Percentiles rank a stretch among this genome's conserved stretches.
Conservation (phyloP, 2,888 invertebrate genomes). For the Melanostoma mellinum region DNA sequence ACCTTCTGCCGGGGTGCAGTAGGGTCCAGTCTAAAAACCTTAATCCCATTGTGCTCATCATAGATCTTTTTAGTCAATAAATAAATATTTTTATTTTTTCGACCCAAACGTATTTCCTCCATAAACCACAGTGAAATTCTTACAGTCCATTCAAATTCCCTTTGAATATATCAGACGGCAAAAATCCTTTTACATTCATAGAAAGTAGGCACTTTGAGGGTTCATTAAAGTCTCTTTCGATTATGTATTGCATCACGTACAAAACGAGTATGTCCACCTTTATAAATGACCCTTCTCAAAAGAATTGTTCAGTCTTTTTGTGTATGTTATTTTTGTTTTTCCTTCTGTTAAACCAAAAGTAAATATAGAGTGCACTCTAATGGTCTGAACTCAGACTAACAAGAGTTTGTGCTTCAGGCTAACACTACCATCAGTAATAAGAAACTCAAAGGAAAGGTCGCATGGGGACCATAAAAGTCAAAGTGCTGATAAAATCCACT, state of each 20-base stretch:
- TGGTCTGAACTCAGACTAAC: slow-evolving; percentile 43
- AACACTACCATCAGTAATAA: slow-evolving; percentile 39
- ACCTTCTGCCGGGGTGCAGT: no score
- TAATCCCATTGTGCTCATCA: no score
- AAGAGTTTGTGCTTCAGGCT: slow-evolving; percentile 15
- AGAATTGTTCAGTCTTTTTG: slow-evolving; percentile 2
- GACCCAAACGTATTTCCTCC: no score
- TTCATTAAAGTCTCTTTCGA: slow-evolving; percentile 20
- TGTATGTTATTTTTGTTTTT: slow-evolving; percentile 1
- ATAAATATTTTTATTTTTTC: no score
- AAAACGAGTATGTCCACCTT: slow-evolving; percentile 35
- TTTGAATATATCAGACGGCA: neutral
- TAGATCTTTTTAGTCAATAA: no score
- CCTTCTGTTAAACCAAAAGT: slow-evolving; percentile 14
- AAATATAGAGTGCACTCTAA: slow-evolving; percentile 54
- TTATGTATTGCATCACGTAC: slow-evolving; percentile 48
- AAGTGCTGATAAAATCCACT: slow-evolving; percentile 72
- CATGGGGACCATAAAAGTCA: slow-evolving; percentile 65
- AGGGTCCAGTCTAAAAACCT: no score
- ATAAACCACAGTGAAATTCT: no score
- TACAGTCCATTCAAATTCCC: neutral
- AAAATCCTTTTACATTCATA: slow-evolving; percentile 27
- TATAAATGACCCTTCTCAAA: slow-evolving; percentile 33
- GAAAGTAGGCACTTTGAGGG: slow-evolving; percentile 28
- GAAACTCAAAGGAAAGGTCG: slow-evolving; percentile 63